Base-by-base conservation (phyloP, 2,113 vertebrate species). In the Miniopterus natalensis region DNA sequence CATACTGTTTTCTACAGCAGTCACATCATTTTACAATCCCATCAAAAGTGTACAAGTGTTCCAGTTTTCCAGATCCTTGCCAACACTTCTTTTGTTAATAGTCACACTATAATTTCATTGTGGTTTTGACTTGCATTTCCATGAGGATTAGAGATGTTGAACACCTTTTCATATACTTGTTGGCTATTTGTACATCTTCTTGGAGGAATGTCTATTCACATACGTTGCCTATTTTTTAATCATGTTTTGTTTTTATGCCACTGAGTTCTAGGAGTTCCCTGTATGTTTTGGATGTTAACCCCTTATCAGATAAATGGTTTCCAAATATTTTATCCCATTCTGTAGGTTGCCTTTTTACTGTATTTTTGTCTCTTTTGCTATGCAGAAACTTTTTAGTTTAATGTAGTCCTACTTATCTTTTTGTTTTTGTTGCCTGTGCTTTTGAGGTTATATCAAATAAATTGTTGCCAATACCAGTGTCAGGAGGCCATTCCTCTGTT, bases 301-400 rank as follows among this genome's bases (percentile, higher is more conserved):
- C 57, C 23, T 59, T 59, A 59, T 59, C 57, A 59, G 57, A 59
- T 59, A 59, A 59, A 59, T 25, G 23, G 57, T 59, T 63, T 70
- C 31, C 51, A 79, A 49, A 86, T 51, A 66, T 68, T 68, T 92
- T 59, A 21, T 57, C 15, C n/a, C 45, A 68, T 93, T 65, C 70
- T 79, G 9, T 78, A 59, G 11, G 15, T 59, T 61, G 23, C 23
- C 31, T 70, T 53, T 81, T 88, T 29, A 74, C 45, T 45, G 25
- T 73, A 4, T 66, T 81, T 7, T n/a, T 93, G 15, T 90, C 59
- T 63, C 45, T 63, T 80, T 49, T 71, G 51, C 8, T 70, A 21
- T 93, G 75, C 36, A 73, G 51, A 85, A 77, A 53, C 66, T 65
- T 88, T 79, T 63, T 88, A 63, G 57, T 88, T 63, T 94, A 47